A percentile compares a stretch with the other conserved stretches of the same genome.
Evolutionary conservation across 2,113 vertebrate genomes (phyloP).

Genomic region (Crotalus viridis): DNA sequence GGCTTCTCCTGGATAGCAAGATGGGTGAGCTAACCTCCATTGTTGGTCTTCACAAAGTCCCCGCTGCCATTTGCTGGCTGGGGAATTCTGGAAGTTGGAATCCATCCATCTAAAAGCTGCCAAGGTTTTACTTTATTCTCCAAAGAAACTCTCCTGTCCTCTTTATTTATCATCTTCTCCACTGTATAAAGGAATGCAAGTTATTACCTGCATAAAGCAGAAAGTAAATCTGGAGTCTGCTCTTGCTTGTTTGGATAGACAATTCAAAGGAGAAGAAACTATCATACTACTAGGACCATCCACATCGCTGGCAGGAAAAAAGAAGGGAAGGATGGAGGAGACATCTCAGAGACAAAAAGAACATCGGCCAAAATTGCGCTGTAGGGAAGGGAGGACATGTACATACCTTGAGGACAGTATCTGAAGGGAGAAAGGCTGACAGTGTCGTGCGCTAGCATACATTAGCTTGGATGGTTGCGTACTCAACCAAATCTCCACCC

Average conservation of each 20-base stretch:
- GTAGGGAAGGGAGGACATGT: neutral
- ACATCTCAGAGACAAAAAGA: neutral
- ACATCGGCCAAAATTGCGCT: accelerated
- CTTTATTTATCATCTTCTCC: neutral
- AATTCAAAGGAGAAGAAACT: neutral
- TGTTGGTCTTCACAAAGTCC: neutral
- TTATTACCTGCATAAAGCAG: conserved; percentile 42
- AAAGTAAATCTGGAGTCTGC: conserved; percentile 12
- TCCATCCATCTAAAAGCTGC: no score
- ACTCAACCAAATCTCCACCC: conserved; percentile 90
- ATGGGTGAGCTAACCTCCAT: neutral
- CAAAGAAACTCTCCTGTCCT: neutral
- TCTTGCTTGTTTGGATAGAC: neutral
- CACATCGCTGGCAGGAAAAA: neutral
- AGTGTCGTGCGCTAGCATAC: conserved; percentile 83
- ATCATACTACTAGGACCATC: neutral
- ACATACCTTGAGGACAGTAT: conserved; percentile 85
- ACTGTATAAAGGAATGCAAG: conserved; percentile 4
- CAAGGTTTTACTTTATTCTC: no score
- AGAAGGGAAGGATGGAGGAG: neutral
- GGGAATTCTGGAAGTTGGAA: no score
- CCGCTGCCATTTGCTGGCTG: neutral
- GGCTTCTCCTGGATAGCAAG: neutral
- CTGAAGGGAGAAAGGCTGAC: conserved; percentile 82
- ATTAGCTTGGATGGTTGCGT: conserved; percentile 93